phyloP scores from a whole-genome alignment of 37 sponge, comb jelly and placozoan species.

The Mnemiopsis leidyi region DNA sequence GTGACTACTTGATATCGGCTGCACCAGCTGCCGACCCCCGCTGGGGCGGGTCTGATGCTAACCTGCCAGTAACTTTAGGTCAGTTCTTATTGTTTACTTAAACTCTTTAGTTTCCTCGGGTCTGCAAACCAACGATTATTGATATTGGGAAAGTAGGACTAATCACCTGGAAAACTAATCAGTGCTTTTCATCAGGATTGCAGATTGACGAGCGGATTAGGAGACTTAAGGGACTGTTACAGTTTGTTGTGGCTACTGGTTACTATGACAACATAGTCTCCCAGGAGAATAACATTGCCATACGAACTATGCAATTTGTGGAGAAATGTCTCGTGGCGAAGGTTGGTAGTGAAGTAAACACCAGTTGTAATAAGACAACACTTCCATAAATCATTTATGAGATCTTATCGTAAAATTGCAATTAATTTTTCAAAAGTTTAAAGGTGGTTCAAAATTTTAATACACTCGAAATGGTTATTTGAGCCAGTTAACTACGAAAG shows the following conservation, averaged over 20 bases:
- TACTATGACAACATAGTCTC: not conserved
- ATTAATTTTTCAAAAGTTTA: no score
- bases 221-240: constrained; percentile 16
- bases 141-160: no score
- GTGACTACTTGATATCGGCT: not conserved
- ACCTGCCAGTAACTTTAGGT: constrained; percentile 5
- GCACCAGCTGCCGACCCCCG: constrained; percentile 44
- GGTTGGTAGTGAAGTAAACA: no score
- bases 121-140: not conserved
- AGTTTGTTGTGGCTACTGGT: not conserved
- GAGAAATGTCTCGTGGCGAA: constrained; percentile 33
- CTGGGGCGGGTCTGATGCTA: constrained; percentile 15
- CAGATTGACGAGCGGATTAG: not conserved
- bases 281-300: not conserved
- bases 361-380: no score
- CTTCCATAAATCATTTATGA: no score
- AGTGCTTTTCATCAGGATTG: not conserved
- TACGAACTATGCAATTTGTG: not conserved
- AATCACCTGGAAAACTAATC: not conserved
- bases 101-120: not conserved
- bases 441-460: no score
- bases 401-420: no score
- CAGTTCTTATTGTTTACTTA: not conserved
- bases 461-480: no score
- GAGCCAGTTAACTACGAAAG: no score